A percentile compares a stretch with the other conserved stretches of the same genome.
These are phyloP conservation scores for Argopecten irradians DNA, from an alignment of 1,140 invertebrate genomes.

Conservation along the genomic window DNA sequence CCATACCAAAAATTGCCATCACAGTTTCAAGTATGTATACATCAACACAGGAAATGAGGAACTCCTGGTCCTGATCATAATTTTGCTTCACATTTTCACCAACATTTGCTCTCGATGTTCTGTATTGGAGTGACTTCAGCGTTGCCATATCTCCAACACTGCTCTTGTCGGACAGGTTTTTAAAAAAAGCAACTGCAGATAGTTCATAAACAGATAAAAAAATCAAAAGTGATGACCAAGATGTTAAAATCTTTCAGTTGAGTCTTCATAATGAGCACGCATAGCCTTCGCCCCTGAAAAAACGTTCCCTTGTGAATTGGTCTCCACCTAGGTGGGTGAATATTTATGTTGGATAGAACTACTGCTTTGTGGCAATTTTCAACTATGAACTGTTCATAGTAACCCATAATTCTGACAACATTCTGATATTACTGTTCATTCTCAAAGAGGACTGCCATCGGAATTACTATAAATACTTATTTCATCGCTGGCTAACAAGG, in stretches of 20 bases:
- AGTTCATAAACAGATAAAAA: constrained; percentile 51
- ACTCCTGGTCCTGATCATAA: constrained; percentile 46
- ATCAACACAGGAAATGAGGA: constrained; percentile 46
- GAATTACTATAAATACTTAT: constrained; percentile 38
- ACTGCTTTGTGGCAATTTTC: constrained; percentile 28
- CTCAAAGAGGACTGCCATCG: constrained; percentile 35
- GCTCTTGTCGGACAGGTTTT: constrained; percentile 37
- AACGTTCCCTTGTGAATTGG: constrained; percentile 51
- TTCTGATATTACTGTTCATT: constrained; percentile 52
- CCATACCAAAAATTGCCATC: constrained; percentile 36
- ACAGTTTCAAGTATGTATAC: constrained; percentile 43
- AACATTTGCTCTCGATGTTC: constrained; percentile 41
- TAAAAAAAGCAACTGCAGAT: constrained; percentile 38
- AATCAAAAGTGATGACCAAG: constrained; percentile 56
- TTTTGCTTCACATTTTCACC: constrained; percentile 44
- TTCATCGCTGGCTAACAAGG: neutral
- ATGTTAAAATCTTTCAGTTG: constrained; percentile 46
- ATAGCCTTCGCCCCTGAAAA: constrained; percentile 52
- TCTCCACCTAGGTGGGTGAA: too few species aligned
- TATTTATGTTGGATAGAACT: too few species aligned
- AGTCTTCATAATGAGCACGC: constrained; percentile 26
- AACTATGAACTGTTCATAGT: constrained; percentile 25
- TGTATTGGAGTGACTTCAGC: constrained; percentile 29
- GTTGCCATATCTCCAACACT: constrained; percentile 35
- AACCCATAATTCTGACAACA: constrained; percentile 44